A percentile compares a stretch with the other conserved stretches of the same genome.
phyloP scores from a whole-genome alignment of 2,797 vertebrate species.

The Schizopygopsis pylzovi region DNA sequence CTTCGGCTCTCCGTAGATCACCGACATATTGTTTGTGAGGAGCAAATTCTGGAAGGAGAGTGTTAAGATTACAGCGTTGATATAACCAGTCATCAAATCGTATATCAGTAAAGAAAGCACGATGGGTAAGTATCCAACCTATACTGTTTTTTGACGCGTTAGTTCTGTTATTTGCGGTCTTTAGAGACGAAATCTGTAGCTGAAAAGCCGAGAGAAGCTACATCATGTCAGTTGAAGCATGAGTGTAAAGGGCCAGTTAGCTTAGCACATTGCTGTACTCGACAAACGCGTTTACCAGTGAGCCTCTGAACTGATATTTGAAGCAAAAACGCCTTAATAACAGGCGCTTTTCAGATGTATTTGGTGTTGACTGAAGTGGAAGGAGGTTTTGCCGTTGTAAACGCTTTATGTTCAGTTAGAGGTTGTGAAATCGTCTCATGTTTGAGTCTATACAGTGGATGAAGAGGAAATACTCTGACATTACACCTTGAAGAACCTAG shows the following conservation, averaged over 20 bases:
- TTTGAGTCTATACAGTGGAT: no score
- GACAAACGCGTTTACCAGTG: background rate
- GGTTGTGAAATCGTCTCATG: no score
- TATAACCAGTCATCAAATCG: slow-evolving; percentile 53
- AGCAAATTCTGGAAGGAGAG: slow-evolving; percentile 76
- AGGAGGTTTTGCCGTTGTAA: no score
- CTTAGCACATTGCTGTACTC: slow-evolving; percentile 16
- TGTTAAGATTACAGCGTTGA: slow-evolving; percentile 65
- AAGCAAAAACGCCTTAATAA: no score
- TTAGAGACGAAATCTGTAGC: background rate
- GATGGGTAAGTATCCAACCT: slow-evolving; percentile 70
- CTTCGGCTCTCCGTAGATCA: slow-evolving; percentile 73
- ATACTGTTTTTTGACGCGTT: background rate
- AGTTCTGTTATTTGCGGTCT: background rate
- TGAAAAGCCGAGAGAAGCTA: background rate
- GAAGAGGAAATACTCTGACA: no score
- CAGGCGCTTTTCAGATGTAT: no score
- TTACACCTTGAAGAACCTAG: no score
- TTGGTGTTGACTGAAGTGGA: no score
- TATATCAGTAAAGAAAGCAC: slow-evolving; percentile 56
- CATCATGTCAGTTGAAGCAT: slow-evolving; percentile 23
- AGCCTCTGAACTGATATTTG: background rate
- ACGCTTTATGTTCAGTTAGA: no score
- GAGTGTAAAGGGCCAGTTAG: slow-evolving; percentile 41
- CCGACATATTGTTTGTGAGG: slow-evolving; percentile 85